Evolutionary conservation across 1,140 invertebrate species (phyloP).

Genomic region (Bombus haemorrhoidalis): DNA sequence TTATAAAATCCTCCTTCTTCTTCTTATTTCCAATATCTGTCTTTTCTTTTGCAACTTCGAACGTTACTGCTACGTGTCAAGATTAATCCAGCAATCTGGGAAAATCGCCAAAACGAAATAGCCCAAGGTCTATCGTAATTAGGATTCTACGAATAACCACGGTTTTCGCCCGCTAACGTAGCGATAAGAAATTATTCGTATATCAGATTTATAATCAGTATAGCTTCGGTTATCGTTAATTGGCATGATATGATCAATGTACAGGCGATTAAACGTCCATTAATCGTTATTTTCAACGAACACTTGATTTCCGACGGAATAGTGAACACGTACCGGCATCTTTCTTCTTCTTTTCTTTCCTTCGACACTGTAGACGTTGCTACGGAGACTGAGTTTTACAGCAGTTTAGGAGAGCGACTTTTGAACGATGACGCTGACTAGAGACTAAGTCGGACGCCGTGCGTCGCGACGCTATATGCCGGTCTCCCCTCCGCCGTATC

Average conservation of each 20-base stretch:
- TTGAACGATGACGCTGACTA: constrained; percentile 72
- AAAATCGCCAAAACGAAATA: constrained; percentile 44
- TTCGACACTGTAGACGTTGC: constrained; percentile 41
- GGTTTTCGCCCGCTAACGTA: background rate
- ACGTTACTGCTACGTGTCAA: background rate
- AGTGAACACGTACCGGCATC: constrained; percentile 77
- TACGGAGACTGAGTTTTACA: constrained; percentile 22
- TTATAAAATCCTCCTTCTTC: background rate
- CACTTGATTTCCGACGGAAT: background rate
- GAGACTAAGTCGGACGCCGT: constrained; percentile 78
- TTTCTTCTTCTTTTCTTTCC: constrained; percentile 35
- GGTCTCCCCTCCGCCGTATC: constrained; percentile 75
- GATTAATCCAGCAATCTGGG: constrained; percentile 40
- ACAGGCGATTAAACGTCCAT: background rate
- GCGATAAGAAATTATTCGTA: constrained; percentile 16
- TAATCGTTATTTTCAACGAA: background rate
- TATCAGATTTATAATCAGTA: background rate
- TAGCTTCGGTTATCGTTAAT: background rate
- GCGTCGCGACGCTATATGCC: constrained; percentile 81
- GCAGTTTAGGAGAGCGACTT: constrained; percentile 59
- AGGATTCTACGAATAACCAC: constrained; percentile 42
- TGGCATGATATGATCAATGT: background rate
- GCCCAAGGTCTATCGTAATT: constrained; percentile 45
- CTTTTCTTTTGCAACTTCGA: background rate
- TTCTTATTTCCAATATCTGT: background rate